Evolutionary conservation across 2,113 vertebrate species (phyloP), one percentile per base, ranked within the genome.

Genomic region (Struthio camelus): DNA sequence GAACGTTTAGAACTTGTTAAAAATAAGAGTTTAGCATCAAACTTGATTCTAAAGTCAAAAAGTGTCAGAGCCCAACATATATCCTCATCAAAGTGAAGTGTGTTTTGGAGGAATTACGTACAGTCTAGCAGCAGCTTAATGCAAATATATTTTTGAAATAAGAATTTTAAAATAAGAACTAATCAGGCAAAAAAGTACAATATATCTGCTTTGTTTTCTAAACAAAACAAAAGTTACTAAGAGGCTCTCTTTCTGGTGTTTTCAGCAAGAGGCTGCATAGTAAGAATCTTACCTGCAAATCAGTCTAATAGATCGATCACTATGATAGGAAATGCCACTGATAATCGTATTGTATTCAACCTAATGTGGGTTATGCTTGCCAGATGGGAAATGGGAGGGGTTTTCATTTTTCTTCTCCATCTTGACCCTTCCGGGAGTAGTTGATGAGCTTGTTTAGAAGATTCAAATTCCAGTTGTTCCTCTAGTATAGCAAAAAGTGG

Each of bases 201-300:
- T 87, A 80, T 91, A 42, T 92, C 84, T 95, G 58, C 87, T 91
- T 83, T 97, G 96, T 91, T 93, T 97, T 94, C 87, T 92, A 95
- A 94, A 95, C 86, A 96, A 95, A 97, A 87, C 62, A 76, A 93
- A 96, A 64, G 93, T 95, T 96, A 79, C 83, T 48, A 86, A 91
- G 91, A 84, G 72, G 80, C 96, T 96, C 62, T 87, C 91, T 86
- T 95, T 87, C 88, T 86, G 72, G 85, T 93, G 83, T 86, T 96
- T 96, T 93, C 91, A 95, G 81, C 76, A 94, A 88, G 89, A 95
- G 44, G 79, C 93, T 86, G 70, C 72, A 24, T 54, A n/a, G 87
- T 85, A n/a, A 89, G 85, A 85, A n/a, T 72, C 16, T 73, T 91
- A 87, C 89, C 91, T 96, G 93, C 90, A 86, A 90, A 91, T 88